Evolutionary conservation across 2,113 vertebrate species (phyloP), one percentile per base, ranked within the genome.

Genomic region (Periophthalmus modestus): DNA sequence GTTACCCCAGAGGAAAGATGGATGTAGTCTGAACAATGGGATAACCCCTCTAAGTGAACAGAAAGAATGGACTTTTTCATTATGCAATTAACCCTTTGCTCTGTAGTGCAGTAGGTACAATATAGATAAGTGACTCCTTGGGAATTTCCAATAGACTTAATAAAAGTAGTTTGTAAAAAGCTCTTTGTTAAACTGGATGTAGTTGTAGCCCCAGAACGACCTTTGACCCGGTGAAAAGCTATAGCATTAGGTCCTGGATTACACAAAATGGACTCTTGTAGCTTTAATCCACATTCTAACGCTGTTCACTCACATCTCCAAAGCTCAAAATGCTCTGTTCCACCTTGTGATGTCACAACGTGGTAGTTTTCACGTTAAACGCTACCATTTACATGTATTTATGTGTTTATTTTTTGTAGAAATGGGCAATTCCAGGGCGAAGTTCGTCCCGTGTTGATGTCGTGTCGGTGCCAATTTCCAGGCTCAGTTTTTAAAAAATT

Each of bases 11-110:
- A 28, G 74, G 75, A 80, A 69, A 74, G 34, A 76, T 69, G 21
- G 69, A 82, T 78, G 76, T 82, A 69, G 58, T 69, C 69, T 74
- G 59, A 65, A 79, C 71, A 75, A 82, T 77, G 50, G 73, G 70
- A 86, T 69, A 77, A 81, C 73, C 71, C 69, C 69, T 58, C 72
- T 71, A 68, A 70, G 74, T 78, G 68, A 74, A 86, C 63, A 72
- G 9, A 47, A 57, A 39, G 65, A 80, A 85, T 82, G 85, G 68
- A 78, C 79, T 58, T 82, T 86, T 89, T 81, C 66, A 85, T 85
- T 78, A 75, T 73, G 62, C 63, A 46, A 72, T 83, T 85, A 84
- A 84, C 72, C 75, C 62, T 43, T 68, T 67, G 21, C 43, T 54
- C 81, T 75, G 21, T 15, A 18, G 66, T 13, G 21, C 34, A 43